These are phyloP conservation scores for Phortica okadai DNA, from an alignment of 2,888 invertebrate species.

Conservation along the genomic window DNA sequence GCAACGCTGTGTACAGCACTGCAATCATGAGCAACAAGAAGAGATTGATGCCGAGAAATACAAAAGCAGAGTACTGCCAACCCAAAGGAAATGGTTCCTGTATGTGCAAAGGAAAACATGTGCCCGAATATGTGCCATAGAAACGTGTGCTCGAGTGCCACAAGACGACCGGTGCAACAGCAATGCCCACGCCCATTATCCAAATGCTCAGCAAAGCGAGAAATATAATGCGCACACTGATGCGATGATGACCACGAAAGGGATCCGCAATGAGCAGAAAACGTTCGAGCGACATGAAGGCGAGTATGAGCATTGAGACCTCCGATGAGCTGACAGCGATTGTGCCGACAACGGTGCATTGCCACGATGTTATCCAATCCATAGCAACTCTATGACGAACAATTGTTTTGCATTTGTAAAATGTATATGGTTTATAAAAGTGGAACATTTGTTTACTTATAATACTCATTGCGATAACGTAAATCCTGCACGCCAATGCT, in stretches of 20 bases:
- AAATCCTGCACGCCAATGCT: slow-evolving; percentile 81
- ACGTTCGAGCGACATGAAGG: slow-evolving; percentile 84
- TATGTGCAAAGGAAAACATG: slow-evolving; percentile 84
- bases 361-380: slow-evolving; percentile 82
- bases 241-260: slow-evolving; percentile 78
- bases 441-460: slow-evolving; percentile 64
- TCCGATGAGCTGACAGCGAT: slow-evolving; percentile 83
- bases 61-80: slow-evolving; percentile 85
- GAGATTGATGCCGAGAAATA: slow-evolving; percentile 83
- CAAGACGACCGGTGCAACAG: slow-evolving; percentile 81
- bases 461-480: slow-evolving; percentile 79
- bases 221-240: slow-evolving; percentile 79
- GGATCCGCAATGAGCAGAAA: slow-evolving; percentile 81
- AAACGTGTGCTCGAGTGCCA: slow-evolving; percentile 80
- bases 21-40: slow-evolving; percentile 79
- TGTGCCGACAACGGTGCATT: slow-evolving; percentile 81
- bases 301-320: slow-evolving; percentile 83
- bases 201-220: slow-evolving; percentile 79
- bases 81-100: slow-evolving; percentile 82
- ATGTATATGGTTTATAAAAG: no score
- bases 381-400: slow-evolving; percentile 76
- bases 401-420: not conserved
- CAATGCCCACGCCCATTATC: slow-evolving; percentile 79
- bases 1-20: slow-evolving; percentile 80
- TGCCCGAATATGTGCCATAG: slow-evolving; percentile 81